Conservation (phyloP, 2,113 vertebrate species). For the Crocuta crocuta region DNA sequence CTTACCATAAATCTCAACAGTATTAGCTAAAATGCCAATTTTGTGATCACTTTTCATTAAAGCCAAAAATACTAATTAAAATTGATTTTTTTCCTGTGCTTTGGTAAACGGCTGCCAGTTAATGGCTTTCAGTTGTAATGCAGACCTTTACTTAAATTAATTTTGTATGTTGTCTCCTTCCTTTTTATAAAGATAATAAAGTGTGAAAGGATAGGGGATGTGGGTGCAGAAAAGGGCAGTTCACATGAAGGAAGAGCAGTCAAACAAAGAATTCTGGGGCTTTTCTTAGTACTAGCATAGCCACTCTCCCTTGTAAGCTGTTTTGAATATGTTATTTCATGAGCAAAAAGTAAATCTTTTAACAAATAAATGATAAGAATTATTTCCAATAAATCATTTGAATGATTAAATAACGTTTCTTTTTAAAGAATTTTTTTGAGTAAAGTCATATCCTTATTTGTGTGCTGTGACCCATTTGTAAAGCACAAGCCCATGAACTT, state of each 20-base stretch:
- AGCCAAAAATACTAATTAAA: constrained; percentile 93
- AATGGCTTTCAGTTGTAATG: constrained; percentile 81
- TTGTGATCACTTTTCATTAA: constrained; percentile 91
- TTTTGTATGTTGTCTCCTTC: constrained; percentile 84
- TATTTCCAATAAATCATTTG: not conserved
- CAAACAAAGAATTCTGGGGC: not conserved
- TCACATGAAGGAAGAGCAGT: constrained; percentile 32
- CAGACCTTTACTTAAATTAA: constrained; percentile 87
- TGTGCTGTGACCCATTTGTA: not conserved
- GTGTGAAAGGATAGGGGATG: constrained; percentile 83
- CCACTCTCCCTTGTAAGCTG: not conserved
- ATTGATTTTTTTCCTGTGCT: constrained; percentile 89
- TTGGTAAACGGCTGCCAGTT: constrained; percentile 87
- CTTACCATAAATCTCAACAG: constrained; percentile 88
- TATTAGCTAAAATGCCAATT: constrained; percentile 92
- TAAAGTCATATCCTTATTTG: constrained; percentile 16
- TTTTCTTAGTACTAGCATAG: not conserved
- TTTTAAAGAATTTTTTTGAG: constrained; percentile 14
- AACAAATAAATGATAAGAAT: constrained; percentile 21
- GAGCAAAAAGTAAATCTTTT: not conserved
- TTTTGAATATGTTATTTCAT: not conserved
- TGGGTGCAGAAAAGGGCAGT: constrained; percentile 60
- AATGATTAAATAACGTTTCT: constrained; percentile 36
- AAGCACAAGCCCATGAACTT: not conserved
- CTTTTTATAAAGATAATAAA: constrained; percentile 86